These are phyloP conservation scores for Marcusenius ussheri DNA, from an alignment of 2,113 vertebrate genomes.

Conservation along the genomic window DNA sequence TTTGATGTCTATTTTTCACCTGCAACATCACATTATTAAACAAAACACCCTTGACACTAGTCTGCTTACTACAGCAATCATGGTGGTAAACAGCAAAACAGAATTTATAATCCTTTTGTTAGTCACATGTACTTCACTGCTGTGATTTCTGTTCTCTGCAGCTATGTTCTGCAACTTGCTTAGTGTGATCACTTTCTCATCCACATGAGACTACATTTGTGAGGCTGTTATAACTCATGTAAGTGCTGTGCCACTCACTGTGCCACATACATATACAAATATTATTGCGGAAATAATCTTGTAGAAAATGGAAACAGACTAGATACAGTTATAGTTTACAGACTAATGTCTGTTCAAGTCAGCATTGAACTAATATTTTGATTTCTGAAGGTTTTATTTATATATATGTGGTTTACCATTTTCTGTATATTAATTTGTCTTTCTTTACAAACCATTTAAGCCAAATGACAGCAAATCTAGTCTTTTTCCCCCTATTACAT, in stretches of 20 bases:
- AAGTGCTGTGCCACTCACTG: not conserved
- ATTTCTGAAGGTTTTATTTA: too few species aligned
- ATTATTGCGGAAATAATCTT: not conserved
- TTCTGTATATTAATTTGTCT: too few species aligned
- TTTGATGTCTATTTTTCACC: not conserved
- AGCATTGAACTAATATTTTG: too few species aligned
- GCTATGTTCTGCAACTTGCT: not conserved
- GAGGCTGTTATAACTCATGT: not conserved
- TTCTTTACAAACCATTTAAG: not conserved
- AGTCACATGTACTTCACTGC: not conserved
- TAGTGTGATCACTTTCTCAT: not conserved
- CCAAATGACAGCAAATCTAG: not conserved
- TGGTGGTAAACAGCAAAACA: not conserved
- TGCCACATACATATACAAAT: not conserved
- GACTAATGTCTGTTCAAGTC: too few species aligned
- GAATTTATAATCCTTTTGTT: not conserved
- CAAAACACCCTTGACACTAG: not conserved
- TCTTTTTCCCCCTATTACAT: not conserved
- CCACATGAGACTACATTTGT: not conserved
- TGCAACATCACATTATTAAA: not conserved
- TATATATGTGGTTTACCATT: too few species aligned
- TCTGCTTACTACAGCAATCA: not conserved
- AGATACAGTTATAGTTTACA: too few species aligned
- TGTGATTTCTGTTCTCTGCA: not conserved
- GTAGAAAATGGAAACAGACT: too few species aligned